These are phyloP conservation scores for Polymixis lichenea DNA, from an alignment of 2,888 invertebrate species.

Conservation along the genomic window DNA sequence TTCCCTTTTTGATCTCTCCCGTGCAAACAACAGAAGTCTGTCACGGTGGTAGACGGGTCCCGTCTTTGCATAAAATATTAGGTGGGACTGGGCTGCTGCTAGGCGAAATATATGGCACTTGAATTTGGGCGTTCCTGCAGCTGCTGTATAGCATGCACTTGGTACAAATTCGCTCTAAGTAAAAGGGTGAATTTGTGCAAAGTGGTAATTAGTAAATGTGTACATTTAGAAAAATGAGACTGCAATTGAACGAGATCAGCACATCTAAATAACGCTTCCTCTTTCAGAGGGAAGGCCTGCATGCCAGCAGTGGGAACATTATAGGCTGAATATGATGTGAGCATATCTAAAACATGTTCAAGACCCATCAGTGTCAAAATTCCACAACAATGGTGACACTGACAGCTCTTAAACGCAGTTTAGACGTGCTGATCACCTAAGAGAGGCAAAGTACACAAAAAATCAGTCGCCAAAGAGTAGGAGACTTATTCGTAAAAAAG, in stretches of 20 bases:
- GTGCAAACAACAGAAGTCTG: conserved; percentile 86
- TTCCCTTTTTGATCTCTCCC: conserved; percentile 88
- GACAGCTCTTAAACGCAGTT: background rate
- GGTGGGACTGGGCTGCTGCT: conserved; percentile 59
- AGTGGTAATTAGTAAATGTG: no score
- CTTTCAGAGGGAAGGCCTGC: no score
- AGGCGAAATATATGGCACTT: conserved; percentile 26
- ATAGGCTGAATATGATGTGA: no score
- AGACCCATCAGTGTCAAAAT: background rate
- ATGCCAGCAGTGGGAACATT: no score
- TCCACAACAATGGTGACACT: background rate
- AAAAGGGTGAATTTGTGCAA: no score
- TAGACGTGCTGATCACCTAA: background rate
- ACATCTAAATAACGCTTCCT: no score
- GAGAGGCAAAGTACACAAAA: background rate
- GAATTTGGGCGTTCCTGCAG: conserved; percentile 23
- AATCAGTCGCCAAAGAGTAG: no score
- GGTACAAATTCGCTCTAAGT: no score
- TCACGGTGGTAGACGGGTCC: conserved; percentile 78
- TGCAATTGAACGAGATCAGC: no score
- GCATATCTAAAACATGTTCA: no score
- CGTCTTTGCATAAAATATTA: conserved; percentile 89
- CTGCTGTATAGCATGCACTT: no score
- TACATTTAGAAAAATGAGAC: no score
- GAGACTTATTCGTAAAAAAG: background rate